Conservation (phyloP, 2,113 vertebrate species). For the Hippocampus zosterae region DNA sequence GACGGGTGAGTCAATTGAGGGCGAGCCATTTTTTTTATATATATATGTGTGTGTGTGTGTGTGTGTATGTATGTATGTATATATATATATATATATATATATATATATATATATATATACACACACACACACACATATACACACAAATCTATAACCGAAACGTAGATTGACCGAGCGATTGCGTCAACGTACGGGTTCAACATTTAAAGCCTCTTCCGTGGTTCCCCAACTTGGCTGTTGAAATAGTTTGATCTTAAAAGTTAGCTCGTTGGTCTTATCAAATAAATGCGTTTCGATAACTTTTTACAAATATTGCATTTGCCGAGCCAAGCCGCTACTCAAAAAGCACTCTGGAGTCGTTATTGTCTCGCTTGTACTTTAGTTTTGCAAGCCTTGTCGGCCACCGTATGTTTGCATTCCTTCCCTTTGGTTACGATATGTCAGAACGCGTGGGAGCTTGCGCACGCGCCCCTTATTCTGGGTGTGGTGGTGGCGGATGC, state of each 20-base stretch:
- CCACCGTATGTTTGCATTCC: neutral
- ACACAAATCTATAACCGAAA: too few species aligned
- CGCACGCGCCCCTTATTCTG: slow-evolving; percentile 21
- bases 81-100: too few species aligned
- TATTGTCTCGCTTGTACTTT: neutral
- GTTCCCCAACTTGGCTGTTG: neutral
- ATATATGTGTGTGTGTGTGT: too few species aligned
- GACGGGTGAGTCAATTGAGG: slow-evolving; percentile 84
- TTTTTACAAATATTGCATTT: neutral
- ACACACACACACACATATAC: too few species aligned
- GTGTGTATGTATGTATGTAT: too few species aligned
- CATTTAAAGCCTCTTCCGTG: neutral
- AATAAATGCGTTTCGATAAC: neutral
- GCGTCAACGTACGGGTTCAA: neutral
- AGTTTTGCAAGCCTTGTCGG: neutral
- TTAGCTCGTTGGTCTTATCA: neutral
- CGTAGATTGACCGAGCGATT: too few species aligned
- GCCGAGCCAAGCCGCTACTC: too few species aligned
- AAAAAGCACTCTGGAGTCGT: neutral
- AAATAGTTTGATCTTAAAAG: neutral
- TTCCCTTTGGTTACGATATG: slow-evolving; percentile 8
- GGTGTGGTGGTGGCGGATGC: slow-evolving; percentile 54
- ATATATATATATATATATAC: too few species aligned
- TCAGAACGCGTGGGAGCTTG: slow-evolving; percentile 24
- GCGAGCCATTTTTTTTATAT: neutral